A percentile compares a stretch with the other conserved stretches of the same genome.
Conservation (phyloP, 2,888 invertebrate genomes). For the Hirtodrosophila duncani region DNA sequence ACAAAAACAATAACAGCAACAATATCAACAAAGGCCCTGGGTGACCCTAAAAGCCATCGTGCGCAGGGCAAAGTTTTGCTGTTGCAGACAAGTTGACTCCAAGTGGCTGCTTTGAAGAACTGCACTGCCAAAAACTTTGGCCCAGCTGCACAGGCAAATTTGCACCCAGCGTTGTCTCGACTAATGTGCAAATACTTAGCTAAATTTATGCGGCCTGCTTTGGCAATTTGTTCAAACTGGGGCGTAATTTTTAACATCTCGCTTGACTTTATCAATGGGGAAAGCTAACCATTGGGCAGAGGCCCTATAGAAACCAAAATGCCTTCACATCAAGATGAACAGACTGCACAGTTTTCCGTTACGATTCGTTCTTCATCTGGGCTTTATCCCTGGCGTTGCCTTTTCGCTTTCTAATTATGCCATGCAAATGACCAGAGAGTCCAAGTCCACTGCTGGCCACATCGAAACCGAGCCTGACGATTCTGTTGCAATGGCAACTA, state of each 20-base stretch:
- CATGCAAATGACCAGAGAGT: conserved; percentile 45
- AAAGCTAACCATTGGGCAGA: too few species aligned
- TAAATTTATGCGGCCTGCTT: conserved; percentile 44
- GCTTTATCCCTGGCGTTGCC: conserved; percentile 20
- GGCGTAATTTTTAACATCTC: conserved; percentile 17
- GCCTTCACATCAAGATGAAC: conserved; percentile 20
- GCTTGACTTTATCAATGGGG: conserved; percentile 42
- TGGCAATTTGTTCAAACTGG: conserved; percentile 27
- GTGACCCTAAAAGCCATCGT: conserved; percentile 49
- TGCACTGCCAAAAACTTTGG: conserved; percentile 52
- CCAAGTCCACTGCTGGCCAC: background rate
- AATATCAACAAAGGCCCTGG: too few species aligned
- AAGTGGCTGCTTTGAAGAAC: conserved; percentile 53
- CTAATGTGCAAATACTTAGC: conserved; percentile 62
- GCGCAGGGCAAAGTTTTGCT: conserved; percentile 41
- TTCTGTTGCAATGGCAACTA: conserved; percentile 6
- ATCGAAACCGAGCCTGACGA: conserved; percentile 7
- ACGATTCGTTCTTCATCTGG: conserved; percentile 39
- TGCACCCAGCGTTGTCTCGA: conserved; percentile 31
- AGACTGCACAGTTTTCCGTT: conserved; percentile 38
- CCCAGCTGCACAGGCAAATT: conserved; percentile 57
- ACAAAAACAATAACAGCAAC: conserved; percentile 29
- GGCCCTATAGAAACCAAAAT: conserved; percentile 28
- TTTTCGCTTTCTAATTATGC: conserved; percentile 62
- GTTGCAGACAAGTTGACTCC: conserved; percentile 55